Conservation (phyloP, 2,888 invertebrate species). For the Caenorhabditis sinica region DNA sequence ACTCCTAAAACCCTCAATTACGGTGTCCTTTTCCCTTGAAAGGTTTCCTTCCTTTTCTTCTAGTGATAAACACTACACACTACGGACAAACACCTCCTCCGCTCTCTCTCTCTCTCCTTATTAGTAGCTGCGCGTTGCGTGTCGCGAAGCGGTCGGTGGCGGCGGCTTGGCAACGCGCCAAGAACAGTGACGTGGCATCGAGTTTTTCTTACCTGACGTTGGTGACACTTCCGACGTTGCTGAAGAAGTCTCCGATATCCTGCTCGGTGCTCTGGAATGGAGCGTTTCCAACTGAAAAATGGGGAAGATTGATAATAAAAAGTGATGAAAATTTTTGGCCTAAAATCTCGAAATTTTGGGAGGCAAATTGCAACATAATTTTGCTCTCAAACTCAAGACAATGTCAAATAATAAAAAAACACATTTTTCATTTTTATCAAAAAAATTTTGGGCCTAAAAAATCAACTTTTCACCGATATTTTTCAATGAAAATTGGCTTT, state of each 20-base stretch:
- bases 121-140: too few relatives aligned
- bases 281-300: slow-evolving; percentile 85
- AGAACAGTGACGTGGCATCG: not conserved
- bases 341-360: not conserved
- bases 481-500: not conserved
- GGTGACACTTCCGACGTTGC: slow-evolving; percentile 77
- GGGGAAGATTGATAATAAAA: not conserved
- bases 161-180: not conserved
- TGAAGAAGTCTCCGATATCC: slow-evolving; percentile 81
- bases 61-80: too few relatives aligned
- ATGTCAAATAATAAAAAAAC: too few relatives aligned
- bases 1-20: too few relatives aligned
- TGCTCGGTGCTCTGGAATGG: slow-evolving; percentile 81
- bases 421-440: not conserved
- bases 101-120: too few relatives aligned
- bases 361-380: not conserved
- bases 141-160: too few relatives aligned
- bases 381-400: too few relatives aligned
- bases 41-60: too few relatives aligned
- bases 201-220: slow-evolving; percentile 68
- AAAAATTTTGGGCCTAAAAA: slow-evolving; percentile 14
- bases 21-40: too few relatives aligned
- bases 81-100: too few relatives aligned
- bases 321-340: not conserved
- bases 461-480: not conserved